Evolutionary conservation across 2,888 invertebrate genomes (phyloP).

Genomic region (Carabus problematicus): DNA sequence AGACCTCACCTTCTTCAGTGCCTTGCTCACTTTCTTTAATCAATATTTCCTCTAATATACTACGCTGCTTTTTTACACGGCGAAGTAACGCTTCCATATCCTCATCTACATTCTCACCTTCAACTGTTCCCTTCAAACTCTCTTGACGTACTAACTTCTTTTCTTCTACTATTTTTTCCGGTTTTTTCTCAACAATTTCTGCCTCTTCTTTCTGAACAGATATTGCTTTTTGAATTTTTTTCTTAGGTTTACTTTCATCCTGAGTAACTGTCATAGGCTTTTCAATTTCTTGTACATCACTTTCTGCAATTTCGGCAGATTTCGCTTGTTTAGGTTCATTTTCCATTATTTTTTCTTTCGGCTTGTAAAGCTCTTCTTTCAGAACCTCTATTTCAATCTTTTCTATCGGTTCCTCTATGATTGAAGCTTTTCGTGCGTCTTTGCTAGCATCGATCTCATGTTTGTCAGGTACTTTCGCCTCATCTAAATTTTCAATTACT

Average conservation of each 20-base stretch:
- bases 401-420: slow-evolving; percentile 48
- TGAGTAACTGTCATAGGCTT: slow-evolving; percentile 57
- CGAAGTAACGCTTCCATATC: slow-evolving; percentile 69
- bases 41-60: slow-evolving; percentile 69
- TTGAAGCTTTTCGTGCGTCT: slow-evolving; percentile 49
- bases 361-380: slow-evolving; percentile 48
- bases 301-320: slow-evolving; percentile 52
- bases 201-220: slow-evolving; percentile 48
- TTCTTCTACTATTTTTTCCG: slow-evolving; percentile 39
- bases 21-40: slow-evolving; percentile 40
- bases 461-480: slow-evolving; percentile 51
- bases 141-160: slow-evolving; percentile 47
- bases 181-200: slow-evolving; percentile 45
- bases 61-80: slow-evolving; percentile 73
- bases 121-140: slow-evolving; percentile 51
- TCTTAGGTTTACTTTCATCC: slow-evolving; percentile 51
- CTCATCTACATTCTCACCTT: slow-evolving; percentile 65
- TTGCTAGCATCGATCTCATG: slow-evolving; percentile 57
- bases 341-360: slow-evolving; percentile 55
- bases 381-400: slow-evolving; percentile 50
- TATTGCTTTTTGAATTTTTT: slow-evolving; percentile 47
- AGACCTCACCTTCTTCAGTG: slow-evolving; percentile 43
- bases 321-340: slow-evolving; percentile 53
- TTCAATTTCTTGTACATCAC: slow-evolving; percentile 54
- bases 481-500: slow-evolving; percentile 61